A percentile compares a stretch with the other conserved stretches of the same genome.
phyloP scores from a whole-genome alignment of 2,797 vertebrate species.

The Acanthopagrus latus region DNA sequence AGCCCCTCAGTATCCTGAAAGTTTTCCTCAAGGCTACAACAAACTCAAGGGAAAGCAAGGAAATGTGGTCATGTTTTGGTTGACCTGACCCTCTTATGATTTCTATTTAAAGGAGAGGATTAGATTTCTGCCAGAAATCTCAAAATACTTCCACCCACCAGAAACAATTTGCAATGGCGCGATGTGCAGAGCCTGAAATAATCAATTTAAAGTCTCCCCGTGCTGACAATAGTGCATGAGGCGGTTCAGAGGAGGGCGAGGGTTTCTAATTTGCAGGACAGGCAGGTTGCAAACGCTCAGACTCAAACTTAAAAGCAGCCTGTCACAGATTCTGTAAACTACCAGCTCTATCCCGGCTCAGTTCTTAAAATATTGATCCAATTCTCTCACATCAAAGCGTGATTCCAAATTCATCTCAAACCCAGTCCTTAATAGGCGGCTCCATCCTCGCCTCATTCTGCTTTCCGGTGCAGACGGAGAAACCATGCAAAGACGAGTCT shows the following conservation, averaged over 20 bases:
- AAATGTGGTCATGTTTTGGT: not conserved
- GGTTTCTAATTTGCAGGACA: conserved; percentile 23
- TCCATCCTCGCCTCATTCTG: conserved; percentile 33
- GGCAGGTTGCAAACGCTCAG: not conserved
- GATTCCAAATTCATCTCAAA: conserved; percentile 50
- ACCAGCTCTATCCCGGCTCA: conserved; percentile 27
- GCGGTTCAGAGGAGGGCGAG: conserved; percentile 13
- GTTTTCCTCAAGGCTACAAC: too few species aligned
- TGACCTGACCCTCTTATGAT: conserved; percentile 10
- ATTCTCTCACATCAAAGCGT: conserved; percentile 41
- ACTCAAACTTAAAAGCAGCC: conserved; percentile 14
- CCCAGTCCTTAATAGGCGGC: conserved; percentile 22
- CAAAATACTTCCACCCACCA: conserved; percentile 11
- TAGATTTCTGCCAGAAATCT: conserved; percentile 10
- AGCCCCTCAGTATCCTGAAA: not conserved
- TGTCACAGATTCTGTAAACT: conserved; percentile 31
- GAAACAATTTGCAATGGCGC: not conserved
- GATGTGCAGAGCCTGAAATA: conserved; percentile 25
- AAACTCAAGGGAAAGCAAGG: not conserved
- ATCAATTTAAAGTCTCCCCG: conserved; percentile 12
- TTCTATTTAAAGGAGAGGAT: conserved; percentile 6
- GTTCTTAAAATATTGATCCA: conserved; percentile 52
- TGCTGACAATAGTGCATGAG: not conserved
- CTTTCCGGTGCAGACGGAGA: conserved; percentile 22
- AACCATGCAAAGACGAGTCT: conserved; percentile 26